Base-by-base conservation (phyloP, 2,113 vertebrate genomes). In the Erpornis zantholeuca region DNA sequence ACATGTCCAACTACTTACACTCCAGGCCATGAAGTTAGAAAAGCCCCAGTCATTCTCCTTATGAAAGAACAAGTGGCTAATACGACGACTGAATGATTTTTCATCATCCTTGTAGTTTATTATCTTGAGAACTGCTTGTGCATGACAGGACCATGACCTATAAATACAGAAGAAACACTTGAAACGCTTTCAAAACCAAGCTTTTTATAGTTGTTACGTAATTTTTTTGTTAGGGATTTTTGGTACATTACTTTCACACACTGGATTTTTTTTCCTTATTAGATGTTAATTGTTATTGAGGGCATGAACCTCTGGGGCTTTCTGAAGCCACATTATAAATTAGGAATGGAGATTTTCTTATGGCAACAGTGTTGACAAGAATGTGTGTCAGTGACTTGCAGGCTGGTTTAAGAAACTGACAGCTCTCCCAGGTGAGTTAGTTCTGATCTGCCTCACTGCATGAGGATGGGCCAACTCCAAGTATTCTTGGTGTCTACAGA, bases 21-120 rank as follows among this genome's bases (percentile, higher is more conserved):
- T 99, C 99, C 99, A 99, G 85, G 99, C 99, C 99, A 99, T 99
- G 94, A 99, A 99, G 97, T 99, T 99, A 94, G 99, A 99, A 96
- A 99, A 99, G 80, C 99, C 99, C 99, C 99, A 99, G 79, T 99
- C 99, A 21, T 99, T 99, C 93, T 99, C 99, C 97, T 99, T 99
- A 97, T 99, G 99, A 98, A 99, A 99, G 98, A 99, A 99, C 80
- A 99, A 98, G 93, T 99, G 99, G 95, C 99, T 99, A 96, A 99
- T 99, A 44, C 99, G 98, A 76, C 99, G 99, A 96, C 99, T 99
- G 98, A 99, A 99, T 5, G 99, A 99, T 97, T 99, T 99, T 92
- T 99, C 99, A 9, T 99, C 99, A 6, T 99, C 99, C 96, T 99
- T 99, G 97, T 99, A 99, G 97, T 99, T 99, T 96, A 99, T 99